Conservation (phyloP, 1,140 invertebrate species). For the Fopius arisanus region DNA sequence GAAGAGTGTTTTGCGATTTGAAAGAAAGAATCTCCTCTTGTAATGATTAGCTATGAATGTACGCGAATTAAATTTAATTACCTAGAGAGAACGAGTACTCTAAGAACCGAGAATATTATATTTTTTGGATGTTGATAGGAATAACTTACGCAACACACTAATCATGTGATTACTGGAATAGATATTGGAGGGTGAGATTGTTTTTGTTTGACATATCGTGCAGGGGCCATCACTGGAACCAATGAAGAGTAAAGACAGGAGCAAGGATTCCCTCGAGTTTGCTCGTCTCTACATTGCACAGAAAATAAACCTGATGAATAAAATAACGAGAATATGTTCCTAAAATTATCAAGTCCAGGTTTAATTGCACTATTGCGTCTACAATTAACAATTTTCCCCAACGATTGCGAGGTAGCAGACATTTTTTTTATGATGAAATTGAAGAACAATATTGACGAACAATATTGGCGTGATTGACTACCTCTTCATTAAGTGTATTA, state of each 20-base stretch:
- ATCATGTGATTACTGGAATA: constrained; percentile 24
- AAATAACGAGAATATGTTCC: neutral
- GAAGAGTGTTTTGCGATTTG: constrained; percentile 33
- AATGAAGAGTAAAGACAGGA: neutral
- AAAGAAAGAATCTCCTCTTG: constrained; percentile 17
- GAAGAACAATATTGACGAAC: neutral
- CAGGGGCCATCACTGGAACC: constrained; percentile 2
- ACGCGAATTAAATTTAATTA: constrained; percentile 14
- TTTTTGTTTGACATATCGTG: neutral
- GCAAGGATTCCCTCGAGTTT: constrained; percentile 4
- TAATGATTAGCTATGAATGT: constrained; percentile 1
- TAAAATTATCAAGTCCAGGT: neutral
- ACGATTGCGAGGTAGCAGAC: neutral
- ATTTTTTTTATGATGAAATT: neutral
- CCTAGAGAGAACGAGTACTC: constrained; percentile 20
- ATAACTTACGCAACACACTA: constrained; percentile 34
- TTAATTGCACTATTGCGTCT: neutral
- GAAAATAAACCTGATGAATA: neutral
- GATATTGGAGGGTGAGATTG: constrained; percentile 2
- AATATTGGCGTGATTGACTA: constrained; percentile 53
- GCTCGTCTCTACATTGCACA: neutral
- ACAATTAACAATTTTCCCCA: neutral
- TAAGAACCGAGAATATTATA: neutral
- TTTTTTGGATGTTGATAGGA: constrained; percentile 19
- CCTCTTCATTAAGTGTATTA: constrained; percentile 62